phyloP scores from a whole-genome alignment of 2,888 invertebrate species.

The Chalcosyrphus nemorum region DNA sequence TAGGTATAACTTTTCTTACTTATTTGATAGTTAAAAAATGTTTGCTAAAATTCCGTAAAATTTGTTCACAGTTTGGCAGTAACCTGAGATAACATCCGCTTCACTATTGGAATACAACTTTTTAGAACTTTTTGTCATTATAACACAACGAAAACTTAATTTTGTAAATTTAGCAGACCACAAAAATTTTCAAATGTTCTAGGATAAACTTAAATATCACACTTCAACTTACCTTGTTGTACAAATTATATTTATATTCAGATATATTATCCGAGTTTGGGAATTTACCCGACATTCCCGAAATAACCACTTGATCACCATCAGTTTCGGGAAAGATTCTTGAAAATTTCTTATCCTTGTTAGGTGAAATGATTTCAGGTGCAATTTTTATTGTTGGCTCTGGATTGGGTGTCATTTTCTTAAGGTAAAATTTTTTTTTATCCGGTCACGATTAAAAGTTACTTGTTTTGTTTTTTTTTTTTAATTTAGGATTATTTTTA shows the following conservation, averaged over 20 bases:
- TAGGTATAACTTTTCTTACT: no score
- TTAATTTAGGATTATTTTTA: no score
- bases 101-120: no score
- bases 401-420: slow-evolving; percentile 63
- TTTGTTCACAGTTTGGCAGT: no score
- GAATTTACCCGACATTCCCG: slow-evolving; percentile 85
- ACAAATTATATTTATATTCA: slow-evolving; percentile 85
- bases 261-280: slow-evolving; percentile 86
- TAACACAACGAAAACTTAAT: no score
- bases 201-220: no score
- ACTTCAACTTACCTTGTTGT: slow-evolving; percentile 82
- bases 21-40: no score
- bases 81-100: no score
- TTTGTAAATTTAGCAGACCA: no score
- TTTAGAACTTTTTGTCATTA: no score
- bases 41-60: no score
- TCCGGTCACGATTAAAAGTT: background rate
- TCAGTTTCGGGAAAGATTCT: slow-evolving; percentile 79
- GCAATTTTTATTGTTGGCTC: slow-evolving; percentile 7
- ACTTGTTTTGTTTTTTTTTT: background rate
- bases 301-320: slow-evolving; percentile 84
- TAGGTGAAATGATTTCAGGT: slow-evolving; percentile 46
- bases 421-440: background rate
- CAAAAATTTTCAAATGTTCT: no score
- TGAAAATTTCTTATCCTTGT: slow-evolving; percentile 77